Evolutionary conservation across 2,888 invertebrate genomes (phyloP).

Genomic region (Drosophila silvestris): DNA sequence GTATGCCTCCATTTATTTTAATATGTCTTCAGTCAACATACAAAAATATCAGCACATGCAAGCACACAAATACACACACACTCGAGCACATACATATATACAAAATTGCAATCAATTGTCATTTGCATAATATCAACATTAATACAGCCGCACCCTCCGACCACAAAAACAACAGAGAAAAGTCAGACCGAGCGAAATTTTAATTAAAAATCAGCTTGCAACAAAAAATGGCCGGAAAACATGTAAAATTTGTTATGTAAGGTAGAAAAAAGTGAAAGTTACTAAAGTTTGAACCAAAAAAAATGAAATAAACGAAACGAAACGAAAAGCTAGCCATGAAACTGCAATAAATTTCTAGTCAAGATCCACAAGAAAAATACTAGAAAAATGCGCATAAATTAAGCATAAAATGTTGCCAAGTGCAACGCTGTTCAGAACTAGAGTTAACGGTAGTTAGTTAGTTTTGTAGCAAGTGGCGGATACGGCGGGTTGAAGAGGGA

Average conservation of each 20-base stretch:
- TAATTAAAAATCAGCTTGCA: slow-evolving; percentile 65
- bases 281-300: slow-evolving; percentile 54
- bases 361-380: slow-evolving; percentile 41
- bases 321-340: slow-evolving; percentile 10
- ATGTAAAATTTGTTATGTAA: slow-evolving; percentile 42
- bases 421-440: slow-evolving; percentile 35
- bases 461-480: slow-evolving; percentile 32
- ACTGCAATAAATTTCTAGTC: slow-evolving; percentile 53
- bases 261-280: slow-evolving; percentile 72
- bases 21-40: slow-evolving; percentile 61
- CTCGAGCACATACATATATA: neutral
- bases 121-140: slow-evolving; percentile 75
- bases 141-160: slow-evolving; percentile 46
- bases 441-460: slow-evolving; percentile 58
- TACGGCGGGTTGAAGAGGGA: neutral
- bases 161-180: slow-evolving; percentile 21
- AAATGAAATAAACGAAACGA: slow-evolving; percentile 13
- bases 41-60: slow-evolving; percentile 4
- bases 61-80: neutral
- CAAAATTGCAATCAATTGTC: slow-evolving; percentile 71
- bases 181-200: slow-evolving; percentile 44
- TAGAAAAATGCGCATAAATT: slow-evolving; percentile 68
- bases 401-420: slow-evolving; percentile 60
- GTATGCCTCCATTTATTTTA: slow-evolving; percentile 64
- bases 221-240: slow-evolving; percentile 29